Percentiles rank a stretch among this genome's conserved stretches.
Evolutionary conservation across 2,797 vertebrate genomes (phyloP).

Genomic region (Danio choprae): DNA sequence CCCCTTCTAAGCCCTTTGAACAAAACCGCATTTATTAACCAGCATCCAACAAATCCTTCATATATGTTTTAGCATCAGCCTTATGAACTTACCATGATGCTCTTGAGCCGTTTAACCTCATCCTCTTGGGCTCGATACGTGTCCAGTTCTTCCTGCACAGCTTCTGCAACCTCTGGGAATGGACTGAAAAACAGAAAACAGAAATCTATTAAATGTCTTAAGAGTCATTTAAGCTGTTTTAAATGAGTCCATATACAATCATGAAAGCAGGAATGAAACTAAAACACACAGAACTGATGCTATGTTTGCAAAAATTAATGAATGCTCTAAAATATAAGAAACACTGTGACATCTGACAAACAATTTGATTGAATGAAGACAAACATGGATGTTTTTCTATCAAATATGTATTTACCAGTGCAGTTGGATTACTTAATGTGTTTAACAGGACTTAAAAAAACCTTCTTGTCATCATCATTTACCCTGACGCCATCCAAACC

Average conservation of each 20-base stretch:
- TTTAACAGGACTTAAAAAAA: neutral
- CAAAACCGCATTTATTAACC: constrained; percentile 44
- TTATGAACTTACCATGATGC: constrained; percentile 88
- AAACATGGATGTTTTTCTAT: constrained; percentile 4
- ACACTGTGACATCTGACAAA: neutral
- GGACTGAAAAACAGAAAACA: constrained; percentile 81
- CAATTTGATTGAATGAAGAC: neutral
- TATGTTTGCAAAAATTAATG: neutral
- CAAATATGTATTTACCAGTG: neutral
- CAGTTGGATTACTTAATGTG: neutral
- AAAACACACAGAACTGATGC: neutral
- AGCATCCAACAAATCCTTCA: constrained; percentile 6
- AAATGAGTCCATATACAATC: neutral
- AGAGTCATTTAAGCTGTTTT: neutral
- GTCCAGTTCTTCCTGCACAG: constrained; percentile 95
- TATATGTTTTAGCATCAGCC: neutral
- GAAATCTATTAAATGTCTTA: constrained; percentile 37
- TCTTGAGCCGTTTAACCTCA: constrained; percentile 96
- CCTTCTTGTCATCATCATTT: neutral
- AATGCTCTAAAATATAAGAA: neutral
- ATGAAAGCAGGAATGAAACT: neutral
- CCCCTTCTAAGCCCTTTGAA: constrained; percentile 87
- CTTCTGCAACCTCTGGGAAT: constrained; percentile 97
- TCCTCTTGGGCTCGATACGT: constrained; percentile 96
- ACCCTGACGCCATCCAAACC: no score